Evolutionary conservation across 2,888 invertebrate genomes (phyloP).

Genomic region (Dryadula phaetusa): DNA sequence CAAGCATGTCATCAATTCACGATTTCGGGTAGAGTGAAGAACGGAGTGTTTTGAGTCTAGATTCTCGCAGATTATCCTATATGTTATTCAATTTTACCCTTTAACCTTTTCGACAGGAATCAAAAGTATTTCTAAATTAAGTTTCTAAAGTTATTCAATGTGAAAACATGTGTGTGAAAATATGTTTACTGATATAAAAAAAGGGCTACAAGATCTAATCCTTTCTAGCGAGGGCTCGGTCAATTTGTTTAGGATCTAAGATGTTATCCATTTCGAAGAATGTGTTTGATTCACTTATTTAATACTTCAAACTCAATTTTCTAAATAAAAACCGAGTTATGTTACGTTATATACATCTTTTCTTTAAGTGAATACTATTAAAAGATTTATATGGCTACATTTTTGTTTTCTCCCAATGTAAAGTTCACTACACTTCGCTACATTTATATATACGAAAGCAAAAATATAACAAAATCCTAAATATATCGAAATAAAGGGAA

Average conservation of each 20-base stretch:
- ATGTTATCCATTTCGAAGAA: constrained; percentile 51
- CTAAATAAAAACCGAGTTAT: not conserved
- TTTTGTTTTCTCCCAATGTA: not conserved
- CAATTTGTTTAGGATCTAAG: constrained; percentile 70
- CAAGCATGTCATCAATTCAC: too few relatives aligned
- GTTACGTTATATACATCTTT: not conserved
- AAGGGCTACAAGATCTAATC: constrained; percentile 65
- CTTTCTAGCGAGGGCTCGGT: constrained; percentile 52
- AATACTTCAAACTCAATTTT: constrained; percentile 41
- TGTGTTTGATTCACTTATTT: constrained; percentile 48
- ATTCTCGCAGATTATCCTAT: too few relatives aligned
- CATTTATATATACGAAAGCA: constrained; percentile 4
- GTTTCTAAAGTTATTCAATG: not conserved
- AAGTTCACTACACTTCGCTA: not conserved
- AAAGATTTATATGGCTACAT: not conserved
- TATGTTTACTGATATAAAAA: constrained; percentile 56
- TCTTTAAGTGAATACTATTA: not conserved
- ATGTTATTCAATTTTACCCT: not conserved
- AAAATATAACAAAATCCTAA: constrained; percentile 22
- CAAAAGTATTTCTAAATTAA: constrained; percentile 1
- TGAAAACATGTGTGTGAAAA: constrained; percentile 20
- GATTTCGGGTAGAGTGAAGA: too few relatives aligned
- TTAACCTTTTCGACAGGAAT: not conserved
- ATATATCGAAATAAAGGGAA: constrained; percentile 31
- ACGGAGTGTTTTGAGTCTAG: too few relatives aligned